Conservation (phyloP, 2,113 vertebrate genomes). For the Hippotragus niger region DNA sequence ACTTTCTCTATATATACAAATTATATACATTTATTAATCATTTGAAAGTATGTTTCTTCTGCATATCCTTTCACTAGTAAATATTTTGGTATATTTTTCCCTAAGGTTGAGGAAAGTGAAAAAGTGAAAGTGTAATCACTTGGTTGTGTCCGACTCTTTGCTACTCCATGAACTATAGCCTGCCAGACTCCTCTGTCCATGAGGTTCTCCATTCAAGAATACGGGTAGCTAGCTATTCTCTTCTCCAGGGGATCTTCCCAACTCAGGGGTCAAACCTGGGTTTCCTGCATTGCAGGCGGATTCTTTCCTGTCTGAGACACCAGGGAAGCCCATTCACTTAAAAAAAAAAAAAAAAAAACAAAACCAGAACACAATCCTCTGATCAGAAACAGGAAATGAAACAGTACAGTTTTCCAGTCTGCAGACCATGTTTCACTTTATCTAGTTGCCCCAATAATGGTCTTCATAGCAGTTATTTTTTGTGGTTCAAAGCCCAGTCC, state of each 20-base stretch:
- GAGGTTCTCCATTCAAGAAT: neutral
- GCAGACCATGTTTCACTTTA: neutral
- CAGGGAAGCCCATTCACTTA: neutral
- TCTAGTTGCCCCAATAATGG: neutral
- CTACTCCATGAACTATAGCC: neutral
- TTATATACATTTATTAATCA: neutral
- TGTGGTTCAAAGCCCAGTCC: neutral
- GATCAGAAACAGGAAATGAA: neutral
- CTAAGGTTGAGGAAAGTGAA: neutral
- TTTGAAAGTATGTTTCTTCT: neutral
- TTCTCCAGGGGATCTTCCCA: neutral
- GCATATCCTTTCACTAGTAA: neutral
- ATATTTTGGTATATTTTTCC: neutral
- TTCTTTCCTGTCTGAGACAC: neutral
- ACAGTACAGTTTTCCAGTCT: neutral
- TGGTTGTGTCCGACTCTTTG: neutral
- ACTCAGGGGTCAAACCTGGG: neutral
- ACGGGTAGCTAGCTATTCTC: neutral
- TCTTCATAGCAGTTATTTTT: neutral
- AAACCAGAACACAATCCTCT: neutral
- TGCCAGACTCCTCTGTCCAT: neutral
- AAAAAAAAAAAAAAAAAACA: neutral
- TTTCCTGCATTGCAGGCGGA: neutral
- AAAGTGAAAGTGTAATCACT: neutral
- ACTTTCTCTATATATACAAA: neutral